Evolutionary conservation across 2,888 invertebrate genomes (phyloP), one percentile per base, ranked within the genome.

Genomic region (Pseudococcus longispinus): DNA sequence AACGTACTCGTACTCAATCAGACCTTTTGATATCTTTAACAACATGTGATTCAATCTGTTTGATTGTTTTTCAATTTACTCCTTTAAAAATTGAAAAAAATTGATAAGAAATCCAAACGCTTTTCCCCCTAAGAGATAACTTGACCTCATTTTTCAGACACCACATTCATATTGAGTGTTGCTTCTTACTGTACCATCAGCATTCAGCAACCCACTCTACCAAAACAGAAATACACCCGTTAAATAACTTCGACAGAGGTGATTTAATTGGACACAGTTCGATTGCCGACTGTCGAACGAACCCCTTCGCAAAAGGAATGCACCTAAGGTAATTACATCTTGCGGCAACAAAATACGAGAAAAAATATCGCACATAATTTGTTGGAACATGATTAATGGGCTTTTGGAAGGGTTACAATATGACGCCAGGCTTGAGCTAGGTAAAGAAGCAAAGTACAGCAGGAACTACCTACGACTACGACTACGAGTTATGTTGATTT

Each of bases 341-440:
- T 70, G 29, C 6, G 70, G 18, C 26, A 29, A n/a, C 29, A 70
- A 70, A 70, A 29, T 70, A 70, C 29, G 26, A 70, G 37, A 29
- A 70, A 70, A 70, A 70, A 70, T 18, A 70, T 29, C 70, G 18
- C 29, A 70, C 26, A 15, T 70, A 70, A 70, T 70, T 70, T 32
- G 70, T 70, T 70, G 29, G 29, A 29, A 70, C 70, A 70, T 29
- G 70, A 70, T 70, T 70, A 70, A 70, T 70, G 70, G 70, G 20
- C 70, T 70, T 70, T 32, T 13, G 70, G 29, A 70, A 70, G 70
- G 70, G 70, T 70, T 70, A 70, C 29, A 70, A 70, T 70, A 29
- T 70, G 70, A 70, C 70, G 70, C 70, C 70, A 26, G 29, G 29
- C 29, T 26, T 15, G 20, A 23, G 23, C 23, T 65, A 70, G 65